Percentiles rank a stretch among this genome's conserved stretches.
Conservation (phyloP, 1,140 invertebrate genomes). For the Heliconius hermathena region DNA sequence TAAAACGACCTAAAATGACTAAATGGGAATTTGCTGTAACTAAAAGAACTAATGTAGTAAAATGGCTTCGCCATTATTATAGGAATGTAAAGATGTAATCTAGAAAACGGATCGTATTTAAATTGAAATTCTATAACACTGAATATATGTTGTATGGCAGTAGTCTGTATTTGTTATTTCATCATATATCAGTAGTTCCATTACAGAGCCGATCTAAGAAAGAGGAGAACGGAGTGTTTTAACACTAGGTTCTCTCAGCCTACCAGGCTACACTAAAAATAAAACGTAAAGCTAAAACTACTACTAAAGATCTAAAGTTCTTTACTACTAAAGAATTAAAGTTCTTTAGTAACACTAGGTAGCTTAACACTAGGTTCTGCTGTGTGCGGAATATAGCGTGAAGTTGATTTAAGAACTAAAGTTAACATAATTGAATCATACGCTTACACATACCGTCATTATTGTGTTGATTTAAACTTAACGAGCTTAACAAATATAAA, state of each 20-base stretch:
- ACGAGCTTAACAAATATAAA: slow-evolving; percentile 28
- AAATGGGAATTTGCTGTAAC: neutral
- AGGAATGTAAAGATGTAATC: neutral
- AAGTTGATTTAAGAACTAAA: neutral
- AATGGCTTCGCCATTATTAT: neutral
- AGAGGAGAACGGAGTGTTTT: too few relatives aligned
- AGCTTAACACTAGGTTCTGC: neutral
- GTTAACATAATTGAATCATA: slow-evolving; percentile 13
- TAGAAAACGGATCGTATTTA: neutral
- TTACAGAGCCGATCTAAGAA: too few relatives aligned
- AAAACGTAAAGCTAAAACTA: too few relatives aligned
- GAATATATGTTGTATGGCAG: neutral
- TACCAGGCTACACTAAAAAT: too few relatives aligned
- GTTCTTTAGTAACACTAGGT: too few relatives aligned
- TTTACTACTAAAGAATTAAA: too few relatives aligned
- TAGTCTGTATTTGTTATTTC: neutral
- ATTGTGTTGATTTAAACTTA: slow-evolving; percentile 12
- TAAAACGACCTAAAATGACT: neutral
- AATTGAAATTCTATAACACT: neutral
- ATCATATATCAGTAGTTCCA: too few relatives aligned
- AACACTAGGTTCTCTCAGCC: too few relatives aligned
- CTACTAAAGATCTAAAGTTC: too few relatives aligned
- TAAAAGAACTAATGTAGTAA: neutral
- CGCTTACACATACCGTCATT: neutral
- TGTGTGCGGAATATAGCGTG: neutral